These are phyloP conservation scores for Sphenopsis melanotis DNA, from an alignment of 2,797 vertebrate genomes.

Conservation along the genomic window DNA sequence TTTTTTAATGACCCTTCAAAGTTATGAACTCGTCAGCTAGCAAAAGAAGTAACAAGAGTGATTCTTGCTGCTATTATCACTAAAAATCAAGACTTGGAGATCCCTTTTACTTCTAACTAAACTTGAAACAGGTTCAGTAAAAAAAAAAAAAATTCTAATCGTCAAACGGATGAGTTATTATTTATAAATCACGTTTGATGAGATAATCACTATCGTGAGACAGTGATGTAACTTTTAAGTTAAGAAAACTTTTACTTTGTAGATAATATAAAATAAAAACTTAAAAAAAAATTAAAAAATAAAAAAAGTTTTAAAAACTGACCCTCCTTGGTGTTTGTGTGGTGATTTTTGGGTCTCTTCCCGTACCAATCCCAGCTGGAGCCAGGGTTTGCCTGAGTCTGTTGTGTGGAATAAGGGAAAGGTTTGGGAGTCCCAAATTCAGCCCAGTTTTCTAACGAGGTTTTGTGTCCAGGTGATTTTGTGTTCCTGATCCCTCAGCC, in stretches of 20 bases:
- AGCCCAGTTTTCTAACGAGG: rapidly evolving
- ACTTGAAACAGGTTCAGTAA: slow-evolving; percentile 85
- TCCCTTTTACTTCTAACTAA: slow-evolving; percentile 89
- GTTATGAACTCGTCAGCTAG: slow-evolving; percentile 90
- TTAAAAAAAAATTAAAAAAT: slow-evolving; percentile 93
- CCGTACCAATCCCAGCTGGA: rapidly evolving
- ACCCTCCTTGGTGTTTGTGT: slow-evolving; percentile 44
- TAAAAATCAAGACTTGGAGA: slow-evolving; percentile 87
- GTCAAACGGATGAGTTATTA: slow-evolving; percentile 92
- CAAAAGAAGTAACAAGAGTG: slow-evolving; percentile 96
- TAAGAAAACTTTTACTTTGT: slow-evolving; percentile 99
- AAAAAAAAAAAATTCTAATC: slow-evolving; percentile 81
- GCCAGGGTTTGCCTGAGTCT: background rate
- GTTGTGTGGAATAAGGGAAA: background rate
- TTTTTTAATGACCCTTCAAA: slow-evolving; percentile 95
- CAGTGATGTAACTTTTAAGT: slow-evolving; percentile 99
- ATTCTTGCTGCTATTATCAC: slow-evolving; percentile 95
- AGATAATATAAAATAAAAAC: slow-evolving; percentile 99
- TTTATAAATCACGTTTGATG: slow-evolving; percentile 96
- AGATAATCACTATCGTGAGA: slow-evolving; percentile 87
- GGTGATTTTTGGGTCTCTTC: background rate
- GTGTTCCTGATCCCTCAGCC: background rate
- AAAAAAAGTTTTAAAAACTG: slow-evolving; percentile 99
- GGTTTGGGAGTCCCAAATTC: background rate
- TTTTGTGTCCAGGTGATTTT: rapidly evolving